phyloP scores from a whole-genome alignment of 2,888 invertebrate genomes.

The Leptinotarsa haldemani region DNA sequence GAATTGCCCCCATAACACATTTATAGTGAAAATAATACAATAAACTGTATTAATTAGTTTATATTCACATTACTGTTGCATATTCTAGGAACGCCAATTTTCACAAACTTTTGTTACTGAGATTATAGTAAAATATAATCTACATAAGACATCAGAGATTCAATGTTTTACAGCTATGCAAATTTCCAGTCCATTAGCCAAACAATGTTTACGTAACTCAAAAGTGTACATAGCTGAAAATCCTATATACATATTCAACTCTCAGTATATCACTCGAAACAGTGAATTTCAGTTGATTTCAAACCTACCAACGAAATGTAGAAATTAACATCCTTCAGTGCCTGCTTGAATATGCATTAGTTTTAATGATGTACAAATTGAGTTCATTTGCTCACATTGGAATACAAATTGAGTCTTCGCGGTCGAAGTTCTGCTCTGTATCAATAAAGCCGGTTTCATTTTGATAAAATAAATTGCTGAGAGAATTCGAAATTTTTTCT shows the following conservation, averaged over 20 bases:
- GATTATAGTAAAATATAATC: too few relatives aligned
- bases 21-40: too few relatives aligned
- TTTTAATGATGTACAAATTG: slow-evolving; percentile 10
- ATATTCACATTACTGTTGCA: too few relatives aligned
- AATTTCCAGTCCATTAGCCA: background rate
- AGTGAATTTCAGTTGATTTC: background rate
- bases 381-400: slow-evolving; percentile 8
- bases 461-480: background rate
- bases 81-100: too few relatives aligned
- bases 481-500: too few relatives aligned
- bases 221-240: slow-evolving; percentile 4
- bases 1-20: too few relatives aligned
- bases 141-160: background rate
- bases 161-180: background rate
- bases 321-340: slow-evolving; percentile 6
- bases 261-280: background rate
- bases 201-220: background rate
- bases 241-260: slow-evolving; percentile 6
- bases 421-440: background rate
- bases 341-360: slow-evolving; percentile 11
- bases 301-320: background rate
- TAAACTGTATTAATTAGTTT: too few relatives aligned
- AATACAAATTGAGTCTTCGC: background rate
- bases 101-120: too few relatives aligned
- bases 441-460: background rate